Percentiles rank a stretch among this genome's conserved stretches.
Conservation (phyloP, 2,113 vertebrate genomes). For the Eclectus roratus region DNA sequence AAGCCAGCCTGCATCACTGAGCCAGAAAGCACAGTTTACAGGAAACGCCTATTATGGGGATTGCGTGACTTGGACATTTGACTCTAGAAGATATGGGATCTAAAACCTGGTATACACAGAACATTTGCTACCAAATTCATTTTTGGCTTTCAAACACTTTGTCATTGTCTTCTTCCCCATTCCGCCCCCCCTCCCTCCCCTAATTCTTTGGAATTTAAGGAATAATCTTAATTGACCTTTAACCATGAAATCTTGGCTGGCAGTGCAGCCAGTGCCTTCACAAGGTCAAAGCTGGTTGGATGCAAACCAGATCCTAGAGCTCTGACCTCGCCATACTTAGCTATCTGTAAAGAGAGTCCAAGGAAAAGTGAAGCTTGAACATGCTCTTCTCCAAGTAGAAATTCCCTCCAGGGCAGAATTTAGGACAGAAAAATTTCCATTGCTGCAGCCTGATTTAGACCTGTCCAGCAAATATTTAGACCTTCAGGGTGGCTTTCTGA, state of each 20-base stretch:
- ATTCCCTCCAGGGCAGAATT: constrained; percentile 14
- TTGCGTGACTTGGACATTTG: constrained; percentile 11
- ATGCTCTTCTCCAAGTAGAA: neutral
- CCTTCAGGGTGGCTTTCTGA: neutral
- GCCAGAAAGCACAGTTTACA: neutral
- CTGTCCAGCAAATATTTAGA: neutral
- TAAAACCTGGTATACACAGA: neutral
- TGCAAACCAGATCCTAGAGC: constrained; percentile 21
- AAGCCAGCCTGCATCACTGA: neutral
- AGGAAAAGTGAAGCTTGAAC: constrained; percentile 6
- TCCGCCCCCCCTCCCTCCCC: too few species aligned
- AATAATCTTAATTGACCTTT: constrained; percentile 21
- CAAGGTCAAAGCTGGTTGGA: constrained; percentile 16
- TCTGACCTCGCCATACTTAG: neutral
- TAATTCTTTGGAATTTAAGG: neutral
- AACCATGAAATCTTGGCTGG: constrained; percentile 7
- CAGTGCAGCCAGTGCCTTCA: neutral
- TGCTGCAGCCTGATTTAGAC: neutral
- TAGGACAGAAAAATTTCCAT: constrained; percentile 32
- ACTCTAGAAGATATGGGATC: neutral
- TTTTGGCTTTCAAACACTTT: constrained; percentile 2
- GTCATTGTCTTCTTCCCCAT: neutral
- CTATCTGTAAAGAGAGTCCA: constrained; percentile 15
- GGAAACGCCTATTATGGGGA: neutral
- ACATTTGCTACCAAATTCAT: neutral